Conservation (phyloP, 2,888 invertebrate species). For the Orthosia gothica region DNA sequence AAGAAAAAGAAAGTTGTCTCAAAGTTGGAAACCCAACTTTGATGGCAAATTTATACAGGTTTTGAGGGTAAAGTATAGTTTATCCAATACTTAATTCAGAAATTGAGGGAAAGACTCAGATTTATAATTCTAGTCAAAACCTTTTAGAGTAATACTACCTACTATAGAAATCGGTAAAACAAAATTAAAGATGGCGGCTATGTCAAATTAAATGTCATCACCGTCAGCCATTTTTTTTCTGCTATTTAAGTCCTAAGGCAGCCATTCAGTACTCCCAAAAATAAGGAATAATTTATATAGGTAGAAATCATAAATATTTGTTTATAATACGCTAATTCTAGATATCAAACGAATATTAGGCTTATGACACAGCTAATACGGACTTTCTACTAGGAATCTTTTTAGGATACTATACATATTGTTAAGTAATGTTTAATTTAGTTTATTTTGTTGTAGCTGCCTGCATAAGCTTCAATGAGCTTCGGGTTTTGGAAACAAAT, state of each 20-base stretch:
- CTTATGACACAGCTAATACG: slow-evolving; percentile 61
- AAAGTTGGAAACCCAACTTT: too few relatives aligned
- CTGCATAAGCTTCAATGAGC: not conserved
- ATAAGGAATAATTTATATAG: slow-evolving; percentile 51
- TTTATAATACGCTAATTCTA: slow-evolving; percentile 57
- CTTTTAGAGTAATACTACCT: not conserved
- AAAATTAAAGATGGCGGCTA: slow-evolving; percentile 34
- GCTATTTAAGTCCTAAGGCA: slow-evolving; percentile 24
- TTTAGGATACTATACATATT: slow-evolving; percentile 48
- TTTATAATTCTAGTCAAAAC: too few relatives aligned
- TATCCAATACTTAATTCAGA: too few relatives aligned
- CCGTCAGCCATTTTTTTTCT: slow-evolving; percentile 1
- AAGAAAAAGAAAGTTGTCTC: too few relatives aligned
- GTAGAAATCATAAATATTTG: slow-evolving; percentile 63
- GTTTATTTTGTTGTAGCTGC: not conserved
- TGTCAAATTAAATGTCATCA: slow-evolving; percentile 46
- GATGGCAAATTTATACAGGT: too few relatives aligned
- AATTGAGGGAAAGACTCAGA: too few relatives aligned
- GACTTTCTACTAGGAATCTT: slow-evolving; percentile 62
- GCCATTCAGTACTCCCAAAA: slow-evolving; percentile 62
- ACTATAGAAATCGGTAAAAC: slow-evolving; percentile 19
- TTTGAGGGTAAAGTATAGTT: too few relatives aligned
- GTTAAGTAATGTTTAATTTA: slow-evolving; percentile 45
- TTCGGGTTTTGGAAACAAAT: too few relatives aligned
- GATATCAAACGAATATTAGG: slow-evolving; percentile 57